Percentiles rank a stretch among this genome's conserved stretches.
These are phyloP conservation scores for Catonia carolina DNA, from an alignment of 2,888 invertebrate genomes.

Conservation along the genomic window DNA sequence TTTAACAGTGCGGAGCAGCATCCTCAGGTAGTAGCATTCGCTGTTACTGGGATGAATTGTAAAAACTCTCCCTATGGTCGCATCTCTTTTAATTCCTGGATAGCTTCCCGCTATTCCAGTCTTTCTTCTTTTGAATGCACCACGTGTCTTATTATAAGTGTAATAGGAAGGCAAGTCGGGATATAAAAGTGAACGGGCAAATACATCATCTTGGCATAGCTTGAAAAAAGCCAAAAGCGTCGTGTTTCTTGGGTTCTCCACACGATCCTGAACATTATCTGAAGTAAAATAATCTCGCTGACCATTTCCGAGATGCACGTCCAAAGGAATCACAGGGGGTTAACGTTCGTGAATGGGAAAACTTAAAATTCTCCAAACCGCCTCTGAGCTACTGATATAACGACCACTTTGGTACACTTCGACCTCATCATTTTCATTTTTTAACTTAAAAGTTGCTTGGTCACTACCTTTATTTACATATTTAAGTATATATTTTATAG, in stretches of 20 bases:
- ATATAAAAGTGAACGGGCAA: constrained; percentile 28
- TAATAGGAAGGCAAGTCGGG: not conserved
- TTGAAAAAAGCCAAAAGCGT: not conserved
- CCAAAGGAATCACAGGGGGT: not conserved
- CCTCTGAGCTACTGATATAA: constrained; percentile 28
- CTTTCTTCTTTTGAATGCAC: too few species aligned
- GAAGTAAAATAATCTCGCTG: not conserved
- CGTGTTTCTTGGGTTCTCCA: not conserved
- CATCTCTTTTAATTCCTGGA: not conserved
- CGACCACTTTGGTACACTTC: constrained; percentile 9
- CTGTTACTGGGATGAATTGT: not conserved
- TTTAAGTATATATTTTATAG: too few species aligned
- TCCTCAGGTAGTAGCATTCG: not conserved
- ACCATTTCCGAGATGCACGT: not conserved
- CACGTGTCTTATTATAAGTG: not conserved
- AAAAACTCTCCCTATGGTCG: not conserved
- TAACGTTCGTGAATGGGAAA: not conserved
- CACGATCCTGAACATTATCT: not conserved
- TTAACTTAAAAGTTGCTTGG: constrained; percentile 21
- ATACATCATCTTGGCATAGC: not conserved
- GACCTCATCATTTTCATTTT: constrained; percentile 29
- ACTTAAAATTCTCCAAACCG: constrained; percentile 29
- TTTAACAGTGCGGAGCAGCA: not conserved
- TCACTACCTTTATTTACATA: constrained; percentile 24
- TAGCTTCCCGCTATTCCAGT: not conserved